phyloP scores from a whole-genome alignment of 2,888 invertebrate species.

The Diogma glabrata region DNA sequence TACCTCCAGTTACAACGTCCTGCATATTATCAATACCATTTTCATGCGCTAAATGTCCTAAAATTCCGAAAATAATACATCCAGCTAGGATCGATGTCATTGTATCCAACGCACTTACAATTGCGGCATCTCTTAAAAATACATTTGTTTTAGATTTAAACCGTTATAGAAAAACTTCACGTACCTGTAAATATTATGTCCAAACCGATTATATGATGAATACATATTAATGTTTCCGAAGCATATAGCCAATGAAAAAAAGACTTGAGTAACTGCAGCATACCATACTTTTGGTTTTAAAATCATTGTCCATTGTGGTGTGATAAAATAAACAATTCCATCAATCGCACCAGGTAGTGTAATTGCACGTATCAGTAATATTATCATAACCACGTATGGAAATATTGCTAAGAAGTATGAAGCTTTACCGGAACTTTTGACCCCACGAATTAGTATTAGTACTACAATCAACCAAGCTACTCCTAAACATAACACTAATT shows the following conservation, averaged over 20 bases:
- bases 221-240: constrained; percentile 53
- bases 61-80: constrained; percentile 43
- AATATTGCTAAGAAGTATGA: constrained; percentile 66
- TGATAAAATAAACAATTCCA: constrained; percentile 52
- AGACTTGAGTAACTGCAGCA: constrained; percentile 51
- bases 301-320: constrained; percentile 52
- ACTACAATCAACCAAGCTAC: constrained; percentile 43
- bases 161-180: background rate
- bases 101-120: constrained; percentile 44
- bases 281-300: constrained; percentile 50
- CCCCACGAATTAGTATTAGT: constrained; percentile 39
- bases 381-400: constrained; percentile 53
- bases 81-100: constrained; percentile 45
- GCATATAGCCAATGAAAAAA: constrained; percentile 50
- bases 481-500: constrained; percentile 40
- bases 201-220: constrained; percentile 48
- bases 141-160: constrained; percentile 4
- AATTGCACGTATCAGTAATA: constrained; percentile 48
- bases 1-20: constrained; percentile 41
- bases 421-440: constrained; percentile 53
- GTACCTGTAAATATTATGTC: constrained; percentile 44
- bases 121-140: constrained; percentile 40
- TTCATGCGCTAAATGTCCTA: constrained; percentile 43
- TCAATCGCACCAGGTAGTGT: constrained; percentile 47
- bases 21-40: constrained; percentile 38